These are phyloP conservation scores for Pristis pectinata DNA, from an alignment of 2,797 vertebrate species.

Conservation along the genomic window DNA sequence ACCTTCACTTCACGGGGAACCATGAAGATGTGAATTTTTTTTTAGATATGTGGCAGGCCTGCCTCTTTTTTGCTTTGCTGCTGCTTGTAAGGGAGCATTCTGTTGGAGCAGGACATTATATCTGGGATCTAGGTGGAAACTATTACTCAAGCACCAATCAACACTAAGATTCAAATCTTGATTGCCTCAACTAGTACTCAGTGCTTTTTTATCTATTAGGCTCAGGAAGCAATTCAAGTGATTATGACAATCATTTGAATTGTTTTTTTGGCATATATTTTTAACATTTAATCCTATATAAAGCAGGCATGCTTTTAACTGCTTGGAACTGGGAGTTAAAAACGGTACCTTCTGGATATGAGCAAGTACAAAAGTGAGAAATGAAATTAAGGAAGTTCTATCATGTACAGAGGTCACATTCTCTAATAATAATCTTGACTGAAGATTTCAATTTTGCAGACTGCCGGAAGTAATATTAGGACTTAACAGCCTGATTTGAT, in stretches of 20 bases:
- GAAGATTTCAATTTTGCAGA: background rate
- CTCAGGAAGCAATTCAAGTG: too few species aligned
- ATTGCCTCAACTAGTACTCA: background rate
- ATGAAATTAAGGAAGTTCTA: background rate
- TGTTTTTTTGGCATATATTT: background rate
- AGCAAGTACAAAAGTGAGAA: background rate
- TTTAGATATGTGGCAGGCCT: background rate
- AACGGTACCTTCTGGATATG: background rate
- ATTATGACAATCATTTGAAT: too few species aligned
- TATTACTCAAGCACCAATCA: background rate
- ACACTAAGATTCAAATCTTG: background rate
- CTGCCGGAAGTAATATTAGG: background rate
- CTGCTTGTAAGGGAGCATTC: background rate
- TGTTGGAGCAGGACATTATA: background rate
- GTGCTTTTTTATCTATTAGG: background rate
- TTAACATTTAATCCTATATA: background rate
- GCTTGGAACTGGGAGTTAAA: too few species aligned
- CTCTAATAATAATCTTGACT: background rate
- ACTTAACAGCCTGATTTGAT: background rate
- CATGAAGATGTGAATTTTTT: too few species aligned
- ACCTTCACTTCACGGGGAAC: background rate
- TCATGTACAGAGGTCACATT: background rate
- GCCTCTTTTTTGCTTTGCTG: background rate
- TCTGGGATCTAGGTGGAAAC: background rate
- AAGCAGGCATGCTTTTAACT: too few species aligned